Evolutionary conservation across 2,797 vertebrate species (phyloP).

Genomic region (Spheniscus humboldti): DNA sequence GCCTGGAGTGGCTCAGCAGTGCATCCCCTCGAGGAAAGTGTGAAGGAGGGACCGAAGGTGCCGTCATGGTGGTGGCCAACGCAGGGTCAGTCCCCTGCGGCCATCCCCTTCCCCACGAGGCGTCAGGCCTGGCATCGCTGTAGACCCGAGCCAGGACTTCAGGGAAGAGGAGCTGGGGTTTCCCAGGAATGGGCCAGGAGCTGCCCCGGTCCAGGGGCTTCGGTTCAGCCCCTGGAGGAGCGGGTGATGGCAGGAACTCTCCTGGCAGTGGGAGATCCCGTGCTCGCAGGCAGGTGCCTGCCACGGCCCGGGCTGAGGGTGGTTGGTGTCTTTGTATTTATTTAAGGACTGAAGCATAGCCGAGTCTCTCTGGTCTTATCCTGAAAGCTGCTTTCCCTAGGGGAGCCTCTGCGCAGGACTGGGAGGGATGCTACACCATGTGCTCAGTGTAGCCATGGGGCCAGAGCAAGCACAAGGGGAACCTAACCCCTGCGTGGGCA

Average conservation of each 20-base stretch:
- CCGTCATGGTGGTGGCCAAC: neutral
- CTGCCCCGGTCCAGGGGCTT: neutral
- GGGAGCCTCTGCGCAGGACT: rapidly evolving
- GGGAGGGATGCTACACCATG: neutral
- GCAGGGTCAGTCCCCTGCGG: neutral
- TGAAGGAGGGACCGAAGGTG: neutral
- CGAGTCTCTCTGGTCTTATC: neutral
- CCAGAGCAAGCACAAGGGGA: neutral
- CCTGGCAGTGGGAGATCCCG: rapidly evolving
- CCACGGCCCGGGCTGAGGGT: neutral
- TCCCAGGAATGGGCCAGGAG: neutral
- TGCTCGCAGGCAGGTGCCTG: neutral
- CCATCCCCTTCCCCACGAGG: neutral
- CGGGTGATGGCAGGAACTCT: neutral
- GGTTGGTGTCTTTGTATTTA: constrained; percentile 52
- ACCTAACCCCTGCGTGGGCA: neutral
- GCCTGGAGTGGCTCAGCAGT: neutral
- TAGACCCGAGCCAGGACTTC: neutral
- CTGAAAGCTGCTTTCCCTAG: neutral
- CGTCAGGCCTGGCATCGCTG: neutral
- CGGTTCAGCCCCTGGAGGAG: neutral
- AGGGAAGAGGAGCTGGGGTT: neutral
- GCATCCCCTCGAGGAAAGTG: neutral
- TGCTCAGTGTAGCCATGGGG: rapidly evolving
- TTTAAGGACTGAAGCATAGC: constrained; percentile 60